Base-by-base conservation (phyloP, 2,113 vertebrate species). In the Naja naja region DNA sequence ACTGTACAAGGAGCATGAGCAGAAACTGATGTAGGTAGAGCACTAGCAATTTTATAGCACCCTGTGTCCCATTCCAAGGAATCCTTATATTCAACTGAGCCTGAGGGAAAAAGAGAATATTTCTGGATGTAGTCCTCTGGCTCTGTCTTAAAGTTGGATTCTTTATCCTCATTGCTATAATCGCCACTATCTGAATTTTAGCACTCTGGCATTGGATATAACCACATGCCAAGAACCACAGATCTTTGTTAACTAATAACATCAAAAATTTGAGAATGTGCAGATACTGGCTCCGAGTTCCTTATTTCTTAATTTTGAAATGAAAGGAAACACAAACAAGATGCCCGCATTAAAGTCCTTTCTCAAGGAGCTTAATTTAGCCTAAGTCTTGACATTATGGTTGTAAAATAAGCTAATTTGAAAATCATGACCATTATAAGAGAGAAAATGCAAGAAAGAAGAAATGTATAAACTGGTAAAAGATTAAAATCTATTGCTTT, bases 401-500 rank as follows among this genome's bases (percentile, higher is more conserved):
- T 22, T 81, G 34, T 81, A 90, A 85, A 92, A 23, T 10, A 69
- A 47, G 8, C n/a, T 49, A 9, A 30, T 27, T 23, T 34, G 5
- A 90, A 74, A 87, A 0, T 0, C 0, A 3, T 0, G 0, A 39
- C 47, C 90, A 39, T 91, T 85, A 30, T 39, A 64, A n/a, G 89
- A 91, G 90, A 89, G 14, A 88, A 12, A 87, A 87, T 5, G 0
- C 87, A 93, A 93, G 64, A 92, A 10, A 86, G 53, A 74, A 30
- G 58, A 87, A 87, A 5, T 53, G 74, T 25, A 1, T 1, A 94
- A 96, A 93, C 94, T 8, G 0, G 7, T 89, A 93, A 74, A 74
- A 94, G 45, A 30, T 30, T 64, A 60, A 91, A 90, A 93, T 89
- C 1, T 12, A 93, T 91, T 93, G 91, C 95, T 93, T 87, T 89